These are phyloP conservation scores for Hydroisotoma schaefferi DNA, from an alignment of 2,888 invertebrate genomes.

Conservation along the genomic window DNA sequence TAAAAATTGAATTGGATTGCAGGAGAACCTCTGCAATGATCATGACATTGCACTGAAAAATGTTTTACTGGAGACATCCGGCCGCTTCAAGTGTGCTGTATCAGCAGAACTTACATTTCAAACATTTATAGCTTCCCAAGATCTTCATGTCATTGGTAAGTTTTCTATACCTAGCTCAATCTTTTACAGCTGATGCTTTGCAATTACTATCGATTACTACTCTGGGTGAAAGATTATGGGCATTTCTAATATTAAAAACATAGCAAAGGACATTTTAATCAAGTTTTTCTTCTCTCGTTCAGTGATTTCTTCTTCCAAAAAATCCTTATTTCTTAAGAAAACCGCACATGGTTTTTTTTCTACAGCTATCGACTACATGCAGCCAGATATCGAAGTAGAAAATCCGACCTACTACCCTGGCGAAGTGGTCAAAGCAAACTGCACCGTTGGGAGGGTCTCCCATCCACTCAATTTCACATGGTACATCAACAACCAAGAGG, in stretches of 20 bases:
- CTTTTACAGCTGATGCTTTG: no score
- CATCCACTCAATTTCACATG: conserved; percentile 38
- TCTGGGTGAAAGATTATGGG: no score
- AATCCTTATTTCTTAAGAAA: no score
- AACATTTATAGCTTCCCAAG: conserved; percentile 27
- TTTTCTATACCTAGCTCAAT: no score
- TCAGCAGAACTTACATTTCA: conserved; percentile 37
- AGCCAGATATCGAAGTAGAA: conserved; percentile 33
- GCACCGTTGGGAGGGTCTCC: conserved; percentile 32
- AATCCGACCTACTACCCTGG: conserved; percentile 38
- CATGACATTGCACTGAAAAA: conserved; percentile 33
- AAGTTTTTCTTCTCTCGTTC: no score
- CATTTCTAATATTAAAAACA: not conserved
- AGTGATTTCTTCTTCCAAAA: no score
- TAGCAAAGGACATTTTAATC: not conserved
- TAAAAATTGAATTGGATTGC: not conserved
- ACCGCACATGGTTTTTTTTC: conserved; percentile 4
- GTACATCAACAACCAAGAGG: conserved; percentile 41
- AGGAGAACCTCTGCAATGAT: conserved; percentile 37
- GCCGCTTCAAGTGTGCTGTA: conserved; percentile 36
- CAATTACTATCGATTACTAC: no score
- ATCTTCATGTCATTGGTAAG: conserved; percentile 38
- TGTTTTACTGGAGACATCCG: conserved; percentile 34
- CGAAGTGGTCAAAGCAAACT: conserved; percentile 33
- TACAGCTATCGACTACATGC: conserved; percentile 38